phyloP scores from a whole-genome alignment of 1,140 invertebrate genomes.

The Drosophila sproati region DNA sequence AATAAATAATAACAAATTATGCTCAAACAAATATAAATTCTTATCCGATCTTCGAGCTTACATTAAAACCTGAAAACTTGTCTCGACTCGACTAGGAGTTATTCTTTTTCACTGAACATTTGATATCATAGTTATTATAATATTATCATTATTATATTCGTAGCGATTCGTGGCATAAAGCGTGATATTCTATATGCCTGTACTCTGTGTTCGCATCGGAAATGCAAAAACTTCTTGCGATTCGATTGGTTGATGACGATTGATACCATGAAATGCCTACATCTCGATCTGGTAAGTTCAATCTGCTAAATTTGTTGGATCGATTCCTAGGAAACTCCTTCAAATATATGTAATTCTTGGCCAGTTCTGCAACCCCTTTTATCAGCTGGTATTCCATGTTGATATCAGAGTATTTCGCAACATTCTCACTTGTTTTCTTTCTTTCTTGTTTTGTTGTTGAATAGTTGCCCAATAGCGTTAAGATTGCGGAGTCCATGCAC shows the following conservation, averaged over 20 bases:
- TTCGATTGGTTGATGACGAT: constrained; percentile 85
- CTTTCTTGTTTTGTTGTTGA: not conserved
- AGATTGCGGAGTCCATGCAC: constrained; percentile 16
- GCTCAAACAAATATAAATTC: no score
- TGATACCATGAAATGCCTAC: constrained; percentile 70
- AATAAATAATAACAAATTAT: not conserved
- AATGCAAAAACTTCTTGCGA: not conserved
- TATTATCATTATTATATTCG: constrained; percentile 39
- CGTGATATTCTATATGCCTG: constrained; percentile 85
- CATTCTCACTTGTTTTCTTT: not conserved
- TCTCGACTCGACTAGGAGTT: not conserved
- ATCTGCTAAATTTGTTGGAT: no score
- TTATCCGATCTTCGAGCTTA: no score
- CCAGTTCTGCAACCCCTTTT: no score
- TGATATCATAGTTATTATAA: not conserved
- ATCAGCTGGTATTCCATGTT: no score
- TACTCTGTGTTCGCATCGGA: not conserved
- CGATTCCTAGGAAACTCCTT: no score
- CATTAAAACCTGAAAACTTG: no score
- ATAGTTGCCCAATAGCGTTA: constrained; percentile 37
- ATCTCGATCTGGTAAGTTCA: constrained; percentile 44
- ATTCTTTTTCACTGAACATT: not conserved
- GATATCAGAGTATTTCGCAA: no score
- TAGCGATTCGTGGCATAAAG: constrained; percentile 89
- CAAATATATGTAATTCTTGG: no score